Evolutionary conservation across 2,113 vertebrate genomes (phyloP).

Genomic region (Tichodroma muraria): DNA sequence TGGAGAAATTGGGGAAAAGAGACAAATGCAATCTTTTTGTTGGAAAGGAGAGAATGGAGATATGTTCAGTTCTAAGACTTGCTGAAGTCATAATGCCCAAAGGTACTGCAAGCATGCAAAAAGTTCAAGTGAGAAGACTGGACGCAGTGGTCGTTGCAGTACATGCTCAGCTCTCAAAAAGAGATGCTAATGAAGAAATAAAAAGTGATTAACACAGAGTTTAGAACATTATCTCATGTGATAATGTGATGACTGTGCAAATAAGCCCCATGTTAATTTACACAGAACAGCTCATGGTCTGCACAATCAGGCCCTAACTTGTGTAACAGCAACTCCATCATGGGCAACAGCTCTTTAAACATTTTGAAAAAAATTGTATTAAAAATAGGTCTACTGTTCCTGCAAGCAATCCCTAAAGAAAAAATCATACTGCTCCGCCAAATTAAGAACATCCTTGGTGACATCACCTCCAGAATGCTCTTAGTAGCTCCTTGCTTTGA

Average conservation of each 20-base stretch:
- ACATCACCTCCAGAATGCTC: neutral
- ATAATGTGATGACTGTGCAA: neutral
- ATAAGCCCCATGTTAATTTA: neutral
- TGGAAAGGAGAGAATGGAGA: neutral
- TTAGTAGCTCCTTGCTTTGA: neutral
- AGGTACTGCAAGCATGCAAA: neutral
- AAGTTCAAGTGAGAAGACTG: neutral
- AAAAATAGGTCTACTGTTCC: neutral
- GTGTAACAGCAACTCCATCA: neutral
- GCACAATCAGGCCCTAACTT: neutral
- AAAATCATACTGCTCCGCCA: neutral
- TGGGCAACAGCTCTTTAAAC: neutral
- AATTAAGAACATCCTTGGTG: neutral
- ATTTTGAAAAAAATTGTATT: neutral
- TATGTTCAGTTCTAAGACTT: neutral
- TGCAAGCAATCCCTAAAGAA: neutral
- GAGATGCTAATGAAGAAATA: neutral
- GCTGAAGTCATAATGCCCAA: neutral
- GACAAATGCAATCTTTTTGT: neutral
- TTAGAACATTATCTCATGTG: neutral
- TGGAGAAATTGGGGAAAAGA: neutral
- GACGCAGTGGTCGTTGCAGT: neutral
- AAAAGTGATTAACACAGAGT: neutral
- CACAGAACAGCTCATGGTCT: neutral
- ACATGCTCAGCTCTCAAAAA: neutral